These are phyloP conservation scores for Pammene fasciana DNA, from an alignment of 2,888 invertebrate species.

Conservation along the genomic window DNA sequence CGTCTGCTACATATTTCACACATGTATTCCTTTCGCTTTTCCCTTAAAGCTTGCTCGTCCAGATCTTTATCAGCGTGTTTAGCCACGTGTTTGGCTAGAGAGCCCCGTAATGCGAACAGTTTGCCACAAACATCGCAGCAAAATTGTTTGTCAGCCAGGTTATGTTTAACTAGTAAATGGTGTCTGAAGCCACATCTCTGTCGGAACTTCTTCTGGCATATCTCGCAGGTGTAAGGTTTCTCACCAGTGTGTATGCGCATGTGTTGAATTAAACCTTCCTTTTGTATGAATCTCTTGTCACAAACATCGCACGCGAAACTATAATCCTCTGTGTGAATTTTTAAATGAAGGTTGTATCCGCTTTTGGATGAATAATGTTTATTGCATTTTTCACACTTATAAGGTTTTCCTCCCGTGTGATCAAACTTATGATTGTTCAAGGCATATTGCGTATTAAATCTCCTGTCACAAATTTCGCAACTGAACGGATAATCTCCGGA, in stretches of 20 bases:
- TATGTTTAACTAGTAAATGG: constrained; percentile 8
- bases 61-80: constrained; percentile 1
- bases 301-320: constrained; percentile 3
- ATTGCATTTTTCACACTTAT: background rate
- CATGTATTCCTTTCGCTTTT: background rate
- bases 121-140: constrained; percentile 12
- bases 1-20: constrained; percentile 17
- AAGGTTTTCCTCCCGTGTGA: constrained; percentile 12
- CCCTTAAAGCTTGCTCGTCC: background rate
- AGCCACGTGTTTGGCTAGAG: background rate
- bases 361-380: constrained; percentile 1
- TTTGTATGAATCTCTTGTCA: constrained; percentile 7
- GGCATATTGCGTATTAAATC: background rate
- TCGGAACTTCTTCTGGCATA: constrained; percentile 17
- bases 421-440: constrained; percentile 5
- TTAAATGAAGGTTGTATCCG: constrained; percentile 1
- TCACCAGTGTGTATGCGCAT: constrained; percentile 11
- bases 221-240: constrained; percentile 15
- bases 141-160: background rate
- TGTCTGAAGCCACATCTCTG: constrained; percentile 11
- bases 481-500: constrained; percentile 4
- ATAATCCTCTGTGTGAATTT: constrained; percentile 14
- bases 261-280: constrained; percentile 3
- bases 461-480: constrained; percentile 4
- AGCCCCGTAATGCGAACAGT: background rate